phyloP scores from a whole-genome alignment of 2,888 invertebrate genomes.

The Polyploca ridens region DNA sequence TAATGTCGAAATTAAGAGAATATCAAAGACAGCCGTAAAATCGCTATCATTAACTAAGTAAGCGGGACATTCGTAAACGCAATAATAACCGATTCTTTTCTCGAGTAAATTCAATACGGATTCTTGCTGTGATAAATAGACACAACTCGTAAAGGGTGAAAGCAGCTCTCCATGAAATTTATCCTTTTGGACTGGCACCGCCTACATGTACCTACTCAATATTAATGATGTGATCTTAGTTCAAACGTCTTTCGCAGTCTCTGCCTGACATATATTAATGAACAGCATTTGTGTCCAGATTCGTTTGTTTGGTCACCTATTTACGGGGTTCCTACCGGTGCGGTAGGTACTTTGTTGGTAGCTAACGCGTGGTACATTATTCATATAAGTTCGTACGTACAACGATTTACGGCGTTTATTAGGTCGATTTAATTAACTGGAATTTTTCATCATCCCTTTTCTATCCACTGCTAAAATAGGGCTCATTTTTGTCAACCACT shows the following conservation, averaged over 20 bases:
- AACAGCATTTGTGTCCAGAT: constrained; percentile 70
- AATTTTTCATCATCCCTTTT: no score
- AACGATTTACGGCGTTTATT: no score
- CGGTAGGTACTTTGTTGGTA: not conserved
- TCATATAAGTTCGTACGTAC: no score
- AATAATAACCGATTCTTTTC: constrained; percentile 49
- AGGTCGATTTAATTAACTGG: no score
- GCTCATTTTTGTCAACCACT: no score
- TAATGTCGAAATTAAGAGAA: constrained; percentile 12
- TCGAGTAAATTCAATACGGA: constrained; percentile 49
- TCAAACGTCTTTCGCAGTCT: constrained; percentile 74
- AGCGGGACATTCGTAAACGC: constrained; percentile 31
- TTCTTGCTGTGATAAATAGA: constrained; percentile 71
- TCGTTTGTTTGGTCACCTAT: constrained; percentile 62
- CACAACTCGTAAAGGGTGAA: constrained; percentile 77
- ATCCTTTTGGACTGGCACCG: constrained; percentile 70
- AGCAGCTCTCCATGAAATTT: constrained; percentile 73
- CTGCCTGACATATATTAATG: constrained; percentile 79
- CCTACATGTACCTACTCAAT: constrained; percentile 76
- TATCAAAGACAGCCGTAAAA: constrained; percentile 57
- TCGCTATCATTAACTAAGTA: constrained; percentile 42
- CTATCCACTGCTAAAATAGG: no score
- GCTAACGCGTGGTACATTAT: constrained; percentile 28
- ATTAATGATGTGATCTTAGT: constrained; percentile 83
- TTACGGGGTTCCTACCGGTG: constrained; percentile 45